These are phyloP conservation scores for Varanus komodoensis DNA, from an alignment of 2,113 vertebrate genomes.

Conservation along the genomic window DNA sequence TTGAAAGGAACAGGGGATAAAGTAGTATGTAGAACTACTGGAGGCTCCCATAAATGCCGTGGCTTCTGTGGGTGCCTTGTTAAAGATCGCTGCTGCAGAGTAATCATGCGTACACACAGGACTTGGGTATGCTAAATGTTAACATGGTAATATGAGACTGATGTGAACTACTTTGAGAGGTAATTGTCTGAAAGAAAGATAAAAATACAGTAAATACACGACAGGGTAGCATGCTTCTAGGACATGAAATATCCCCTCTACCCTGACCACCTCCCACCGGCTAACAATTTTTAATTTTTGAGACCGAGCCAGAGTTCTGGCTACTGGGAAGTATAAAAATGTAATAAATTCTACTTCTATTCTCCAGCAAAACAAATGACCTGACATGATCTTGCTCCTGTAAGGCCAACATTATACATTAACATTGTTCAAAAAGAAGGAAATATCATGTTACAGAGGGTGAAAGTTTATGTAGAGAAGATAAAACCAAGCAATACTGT, in stretches of 20 bases:
- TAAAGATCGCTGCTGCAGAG: not conserved
- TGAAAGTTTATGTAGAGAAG: not conserved
- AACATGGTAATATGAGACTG: not conserved
- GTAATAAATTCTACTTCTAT: not conserved
- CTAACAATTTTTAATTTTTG: too few relatives aligned
- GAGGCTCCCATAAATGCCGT: too few relatives aligned
- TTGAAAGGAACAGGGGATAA: too few relatives aligned
- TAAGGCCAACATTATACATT: not conserved
- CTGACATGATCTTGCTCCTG: not conserved
- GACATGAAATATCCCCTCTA: too few relatives aligned
- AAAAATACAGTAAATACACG: not conserved
- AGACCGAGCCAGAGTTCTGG: too few relatives aligned
- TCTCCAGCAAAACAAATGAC: not conserved
- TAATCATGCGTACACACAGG: not conserved
- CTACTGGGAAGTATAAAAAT: too few relatives aligned
- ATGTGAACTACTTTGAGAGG: not conserved
- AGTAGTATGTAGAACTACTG: too few relatives aligned
- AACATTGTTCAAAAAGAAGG: not conserved
- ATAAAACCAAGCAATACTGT: not conserved
- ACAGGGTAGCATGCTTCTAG: not conserved
- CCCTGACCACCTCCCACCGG: not conserved
- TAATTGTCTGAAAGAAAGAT: not conserved
- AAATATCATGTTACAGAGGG: not conserved
- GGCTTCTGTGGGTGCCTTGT: too few relatives aligned
- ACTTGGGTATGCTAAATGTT: not conserved